Evolutionary conservation across 1,140 invertebrate species (phyloP).

Genomic region (Cyclargus thomasi): DNA sequence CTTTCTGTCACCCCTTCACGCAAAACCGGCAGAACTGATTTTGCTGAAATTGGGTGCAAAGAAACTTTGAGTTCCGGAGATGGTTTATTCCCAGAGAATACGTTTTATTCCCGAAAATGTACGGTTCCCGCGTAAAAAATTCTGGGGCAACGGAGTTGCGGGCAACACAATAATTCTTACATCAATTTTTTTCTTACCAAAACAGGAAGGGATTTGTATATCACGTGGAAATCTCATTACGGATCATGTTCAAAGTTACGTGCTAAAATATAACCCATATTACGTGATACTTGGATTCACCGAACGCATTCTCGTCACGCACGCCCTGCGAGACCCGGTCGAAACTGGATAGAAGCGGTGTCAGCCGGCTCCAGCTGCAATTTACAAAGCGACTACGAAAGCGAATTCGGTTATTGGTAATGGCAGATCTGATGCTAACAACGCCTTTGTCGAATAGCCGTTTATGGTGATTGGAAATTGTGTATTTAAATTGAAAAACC

Average conservation of each 20-base stretch:
- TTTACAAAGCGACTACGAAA: conserved; percentile 21
- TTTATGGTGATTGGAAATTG: conserved; percentile 3
- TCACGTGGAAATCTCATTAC: neutral
- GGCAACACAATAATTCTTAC: too few species aligned
- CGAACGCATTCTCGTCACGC: conserved; percentile 15
- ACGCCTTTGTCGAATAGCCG: neutral
- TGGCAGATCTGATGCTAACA: conserved; percentile 10
- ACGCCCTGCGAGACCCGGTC: conserved; percentile 14
- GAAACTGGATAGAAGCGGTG: conserved; percentile 20
- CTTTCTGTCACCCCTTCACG: too few species aligned
- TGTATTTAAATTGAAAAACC: conserved; percentile 9
- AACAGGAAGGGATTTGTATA: too few species aligned
- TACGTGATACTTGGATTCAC: neutral
- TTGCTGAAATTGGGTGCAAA: too few species aligned
- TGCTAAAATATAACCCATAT: neutral
- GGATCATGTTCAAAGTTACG: conserved; percentile 6
- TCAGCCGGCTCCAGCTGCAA: conserved; percentile 18
- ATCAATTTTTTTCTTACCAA: too few species aligned
- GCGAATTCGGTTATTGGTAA: conserved; percentile 20
- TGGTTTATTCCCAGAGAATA: too few species aligned
- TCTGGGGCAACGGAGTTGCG: too few species aligned
- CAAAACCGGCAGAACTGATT: too few species aligned
- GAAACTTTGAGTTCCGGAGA: too few species aligned
- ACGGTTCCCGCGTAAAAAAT: too few species aligned
- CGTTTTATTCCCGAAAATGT: too few species aligned